phyloP scores from a whole-genome alignment of 2,797 vertebrate genomes.

The Helarctos malayanus region DNA sequence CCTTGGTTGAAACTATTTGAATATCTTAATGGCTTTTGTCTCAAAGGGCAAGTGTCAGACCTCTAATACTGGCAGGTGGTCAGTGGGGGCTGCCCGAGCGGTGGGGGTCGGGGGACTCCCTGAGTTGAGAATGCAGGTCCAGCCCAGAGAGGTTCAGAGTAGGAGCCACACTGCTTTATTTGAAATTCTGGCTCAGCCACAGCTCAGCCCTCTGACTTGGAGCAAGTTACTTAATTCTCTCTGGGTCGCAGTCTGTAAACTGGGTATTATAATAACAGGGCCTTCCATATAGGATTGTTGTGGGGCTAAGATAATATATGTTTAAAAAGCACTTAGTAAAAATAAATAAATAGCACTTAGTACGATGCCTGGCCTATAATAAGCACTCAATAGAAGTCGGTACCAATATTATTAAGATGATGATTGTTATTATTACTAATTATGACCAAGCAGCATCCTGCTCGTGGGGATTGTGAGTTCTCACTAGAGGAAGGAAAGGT shows the following conservation, averaged over 20 bases:
- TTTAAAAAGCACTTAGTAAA: slow-evolving; percentile 40
- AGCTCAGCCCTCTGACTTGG: neutral
- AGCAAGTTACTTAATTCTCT: neutral
- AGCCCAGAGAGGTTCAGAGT: neutral
- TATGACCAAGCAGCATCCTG: slow-evolving; percentile 11
- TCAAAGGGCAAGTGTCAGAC: neutral
- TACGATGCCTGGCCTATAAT: neutral
- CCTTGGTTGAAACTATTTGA: neutral
- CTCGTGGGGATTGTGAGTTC: neutral
- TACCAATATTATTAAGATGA: neutral
- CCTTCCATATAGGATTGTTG: slow-evolving; percentile 7
- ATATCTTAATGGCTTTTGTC: neutral
- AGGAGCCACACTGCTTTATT: neutral
- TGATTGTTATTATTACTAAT: slow-evolving; percentile 55
- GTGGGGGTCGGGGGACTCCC: neutral
- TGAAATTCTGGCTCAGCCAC: neutral
- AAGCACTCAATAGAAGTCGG: slow-evolving; percentile 22
- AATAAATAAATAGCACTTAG: neutral
- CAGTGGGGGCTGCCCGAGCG: neutral
- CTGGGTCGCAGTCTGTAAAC: slow-evolving; percentile 12
- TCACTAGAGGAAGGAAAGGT: neutral
- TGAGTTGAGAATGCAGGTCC: neutral
- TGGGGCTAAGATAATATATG: slow-evolving; percentile 54
- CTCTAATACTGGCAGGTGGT: neutral
- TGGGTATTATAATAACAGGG: neutral